A percentile compares a stretch with the other conserved stretches of the same genome.
phyloP scores from a whole-genome alignment of 2,797 vertebrate genomes.

The Gymnothorax reevesii region DNA sequence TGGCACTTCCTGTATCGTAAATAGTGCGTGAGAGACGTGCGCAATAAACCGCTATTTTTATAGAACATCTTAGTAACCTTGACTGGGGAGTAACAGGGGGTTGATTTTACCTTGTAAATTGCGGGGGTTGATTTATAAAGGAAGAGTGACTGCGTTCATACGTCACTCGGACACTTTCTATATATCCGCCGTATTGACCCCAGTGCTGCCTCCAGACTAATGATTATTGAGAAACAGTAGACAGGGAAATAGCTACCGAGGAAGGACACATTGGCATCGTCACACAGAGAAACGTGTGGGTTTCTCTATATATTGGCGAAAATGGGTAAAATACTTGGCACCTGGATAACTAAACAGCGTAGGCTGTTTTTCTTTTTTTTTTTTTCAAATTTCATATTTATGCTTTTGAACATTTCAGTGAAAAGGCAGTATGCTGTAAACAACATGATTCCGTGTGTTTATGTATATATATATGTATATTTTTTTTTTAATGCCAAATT shows the following conservation, averaged over 20 bases:
- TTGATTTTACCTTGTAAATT: slow-evolving; percentile 3
- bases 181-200: background rate
- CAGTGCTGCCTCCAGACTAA: too few species aligned
- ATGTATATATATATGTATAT: slow-evolving; percentile 19
- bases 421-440: slow-evolving; percentile 4
- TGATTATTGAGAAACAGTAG: too few species aligned
- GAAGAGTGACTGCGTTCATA: slow-evolving; percentile 24
- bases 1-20: slow-evolving; percentile 70
- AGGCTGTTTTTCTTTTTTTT: too few species aligned
- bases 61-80: background rate
- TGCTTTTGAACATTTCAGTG: background rate
- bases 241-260: too few species aligned
- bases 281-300: too few species aligned
- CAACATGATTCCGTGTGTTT: background rate
- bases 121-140: background rate
- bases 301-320: too few species aligned
- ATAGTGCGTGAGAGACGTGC: slow-evolving; percentile 62
- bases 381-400: background rate
- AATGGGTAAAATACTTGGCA: background rate
- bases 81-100: slow-evolving; percentile 1
- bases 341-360: background rate
- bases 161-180: slow-evolving; percentile 7
- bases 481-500: background rate
- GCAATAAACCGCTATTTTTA: slow-evolving; percentile 39
- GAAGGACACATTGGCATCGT: too few species aligned